Conservation (phyloP, 2,888 invertebrate species). For the Noctua janthe region DNA sequence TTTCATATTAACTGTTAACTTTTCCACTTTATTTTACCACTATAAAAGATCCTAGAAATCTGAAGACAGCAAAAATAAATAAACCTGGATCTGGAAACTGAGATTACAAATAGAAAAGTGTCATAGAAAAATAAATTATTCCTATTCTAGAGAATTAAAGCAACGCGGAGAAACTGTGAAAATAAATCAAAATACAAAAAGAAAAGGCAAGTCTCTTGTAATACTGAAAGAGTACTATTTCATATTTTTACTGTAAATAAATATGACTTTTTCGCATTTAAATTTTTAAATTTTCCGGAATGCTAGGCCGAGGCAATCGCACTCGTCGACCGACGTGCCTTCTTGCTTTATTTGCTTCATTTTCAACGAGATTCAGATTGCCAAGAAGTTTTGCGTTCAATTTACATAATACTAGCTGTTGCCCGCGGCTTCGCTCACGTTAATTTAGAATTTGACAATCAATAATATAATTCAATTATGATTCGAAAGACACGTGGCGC, state of each 20-base stretch:
- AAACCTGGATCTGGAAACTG: constrained; percentile 67
- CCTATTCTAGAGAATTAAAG: constrained; percentile 52
- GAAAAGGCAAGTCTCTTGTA: constrained; percentile 38
- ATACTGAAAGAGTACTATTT: constrained; percentile 47
- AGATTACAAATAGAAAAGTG: constrained; percentile 52
- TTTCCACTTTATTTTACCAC: constrained; percentile 2
- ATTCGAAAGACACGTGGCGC: too few species aligned
- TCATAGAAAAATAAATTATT: constrained; percentile 58
- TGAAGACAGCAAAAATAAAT: constrained; percentile 57
- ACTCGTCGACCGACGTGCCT: constrained; percentile 72
- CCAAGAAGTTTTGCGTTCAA: constrained; percentile 83
- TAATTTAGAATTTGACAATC: too few species aligned
- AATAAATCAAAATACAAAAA: constrained; percentile 58
- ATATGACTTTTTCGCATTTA: constrained; percentile 73
- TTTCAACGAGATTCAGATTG: constrained; percentile 82
- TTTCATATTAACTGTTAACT: neutral
- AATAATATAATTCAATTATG: too few species aligned
- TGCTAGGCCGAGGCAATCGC: constrained; percentile 80
- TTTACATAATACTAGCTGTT: constrained; percentile 73
- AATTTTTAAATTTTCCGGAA: constrained; percentile 78
- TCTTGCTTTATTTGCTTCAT: constrained; percentile 84
- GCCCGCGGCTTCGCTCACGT: too few species aligned
- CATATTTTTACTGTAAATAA: constrained; percentile 69
- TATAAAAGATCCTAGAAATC: constrained; percentile 14
- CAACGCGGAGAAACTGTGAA: constrained; percentile 50